phyloP scores from a whole-genome alignment of 2,888 invertebrate genomes.

The Xestia c-nigrum region DNA sequence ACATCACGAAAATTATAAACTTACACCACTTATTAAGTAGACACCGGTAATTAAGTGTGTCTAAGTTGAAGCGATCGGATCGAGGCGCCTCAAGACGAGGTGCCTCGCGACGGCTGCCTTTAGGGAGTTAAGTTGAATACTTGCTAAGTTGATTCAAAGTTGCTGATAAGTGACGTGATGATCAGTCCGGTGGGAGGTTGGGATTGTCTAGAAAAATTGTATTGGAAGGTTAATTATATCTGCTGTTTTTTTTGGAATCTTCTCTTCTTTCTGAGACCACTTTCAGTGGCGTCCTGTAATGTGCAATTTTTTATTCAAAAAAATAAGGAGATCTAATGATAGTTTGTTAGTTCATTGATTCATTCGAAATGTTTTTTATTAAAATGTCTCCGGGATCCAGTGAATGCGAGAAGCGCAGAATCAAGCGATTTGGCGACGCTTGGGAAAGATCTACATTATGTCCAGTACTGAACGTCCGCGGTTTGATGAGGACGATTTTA shows the following conservation, averaged over 20 bases:
- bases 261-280: background rate
- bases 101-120: slow-evolving; percentile 49
- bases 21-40: slow-evolving; percentile 47
- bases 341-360: background rate
- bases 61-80: slow-evolving; percentile 53
- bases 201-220: slow-evolving; percentile 9
- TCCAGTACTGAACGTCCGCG: background rate
- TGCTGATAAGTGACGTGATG: slow-evolving; percentile 49
- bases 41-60: slow-evolving; percentile 55
- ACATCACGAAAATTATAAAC: slow-evolving; percentile 47
- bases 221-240: background rate
- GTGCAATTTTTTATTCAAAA: background rate
- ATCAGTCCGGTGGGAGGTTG: slow-evolving; percentile 11
- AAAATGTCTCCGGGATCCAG: background rate
- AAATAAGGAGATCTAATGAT: no score
- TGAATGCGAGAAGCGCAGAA: background rate
- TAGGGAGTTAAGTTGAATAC: slow-evolving; percentile 69
- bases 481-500: no score
- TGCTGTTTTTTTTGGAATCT: background rate
- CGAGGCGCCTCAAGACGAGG: slow-evolving; percentile 37
- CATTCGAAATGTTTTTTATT: background rate
- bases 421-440: background rate
- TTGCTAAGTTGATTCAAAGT: slow-evolving; percentile 61
- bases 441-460: background rate
- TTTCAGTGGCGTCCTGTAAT: background rate